phyloP scores from a whole-genome alignment of 2,888 invertebrate species.

The Augochlorella aurata region DNA sequence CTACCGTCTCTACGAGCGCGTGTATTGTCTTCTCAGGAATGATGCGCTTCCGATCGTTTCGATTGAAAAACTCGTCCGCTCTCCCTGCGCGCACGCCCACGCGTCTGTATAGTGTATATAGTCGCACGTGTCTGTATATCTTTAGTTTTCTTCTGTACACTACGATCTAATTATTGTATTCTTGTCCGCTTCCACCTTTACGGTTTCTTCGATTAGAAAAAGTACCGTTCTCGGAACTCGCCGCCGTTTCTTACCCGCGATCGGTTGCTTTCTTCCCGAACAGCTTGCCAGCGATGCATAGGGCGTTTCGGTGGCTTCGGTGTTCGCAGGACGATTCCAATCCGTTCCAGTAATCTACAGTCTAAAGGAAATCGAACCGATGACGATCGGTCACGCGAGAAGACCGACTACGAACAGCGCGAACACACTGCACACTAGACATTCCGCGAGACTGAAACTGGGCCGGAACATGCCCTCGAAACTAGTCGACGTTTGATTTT shows the following conservation, averaged over 20 bases:
- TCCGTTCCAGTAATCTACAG: neutral
- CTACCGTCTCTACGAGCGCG: constrained; percentile 6
- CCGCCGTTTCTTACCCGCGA: neutral
- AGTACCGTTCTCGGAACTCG: neutral
- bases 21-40: constrained; percentile 16
- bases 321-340: neutral
- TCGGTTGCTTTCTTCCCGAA: neutral
- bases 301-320: neutral
- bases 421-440: neutral
- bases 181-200: constrained; percentile 31
- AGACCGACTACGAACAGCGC: neutral
- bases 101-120: neutral
- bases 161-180: constrained; percentile 35
- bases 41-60: constrained; percentile 10
- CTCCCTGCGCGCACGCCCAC: neutral
- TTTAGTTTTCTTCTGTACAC: constrained; percentile 6
- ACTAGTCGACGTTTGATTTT: neutral
- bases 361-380: neutral
- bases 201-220: neutral
- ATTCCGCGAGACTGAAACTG: neutral
- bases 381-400: neutral
- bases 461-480: neutral
- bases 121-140: neutral
- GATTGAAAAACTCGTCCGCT: constrained; percentile 9
- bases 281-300: neutral